phyloP scores from a whole-genome alignment of 2,888 invertebrate genomes.

The Alsophila aescularia region DNA sequence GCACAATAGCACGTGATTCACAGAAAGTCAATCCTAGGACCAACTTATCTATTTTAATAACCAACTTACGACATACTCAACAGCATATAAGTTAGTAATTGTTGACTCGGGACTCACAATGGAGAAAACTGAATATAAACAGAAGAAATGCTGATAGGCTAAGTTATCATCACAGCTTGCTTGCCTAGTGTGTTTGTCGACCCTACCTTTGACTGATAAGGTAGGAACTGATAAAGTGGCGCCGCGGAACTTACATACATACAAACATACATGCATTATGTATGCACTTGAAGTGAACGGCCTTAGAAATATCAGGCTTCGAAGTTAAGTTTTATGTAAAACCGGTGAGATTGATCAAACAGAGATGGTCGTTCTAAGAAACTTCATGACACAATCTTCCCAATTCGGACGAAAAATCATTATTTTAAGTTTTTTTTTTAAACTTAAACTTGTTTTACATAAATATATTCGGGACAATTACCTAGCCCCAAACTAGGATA shows the following conservation, averaged over 20 bases:
- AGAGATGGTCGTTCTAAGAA: too few relatives aligned
- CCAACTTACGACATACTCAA: slow-evolving; percentile 19
- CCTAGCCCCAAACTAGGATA: too few relatives aligned
- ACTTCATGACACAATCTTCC: too few relatives aligned
- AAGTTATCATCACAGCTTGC: slow-evolving; percentile 35
- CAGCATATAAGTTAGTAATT: slow-evolving; percentile 15
- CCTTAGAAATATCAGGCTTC: not conserved
- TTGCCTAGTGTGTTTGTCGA: slow-evolving; percentile 60
- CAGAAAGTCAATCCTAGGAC: slow-evolving; percentile 25
- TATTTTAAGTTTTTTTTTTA: too few relatives aligned
- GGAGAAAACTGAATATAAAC: slow-evolving; percentile 17
- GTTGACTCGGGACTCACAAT: slow-evolving; percentile 15
- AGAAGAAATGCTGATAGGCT: slow-evolving; percentile 35
- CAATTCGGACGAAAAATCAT: too few relatives aligned
- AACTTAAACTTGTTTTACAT: too few relatives aligned
- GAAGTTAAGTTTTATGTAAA: too few relatives aligned
- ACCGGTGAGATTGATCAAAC: too few relatives aligned
- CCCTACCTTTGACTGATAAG: slow-evolving; percentile 79
- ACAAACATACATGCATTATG: slow-evolving; percentile 4
- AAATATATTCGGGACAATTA: too few relatives aligned
- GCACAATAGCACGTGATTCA: slow-evolving; percentile 23
- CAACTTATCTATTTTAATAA: slow-evolving; percentile 32
- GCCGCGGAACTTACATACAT: slow-evolving; percentile 42
- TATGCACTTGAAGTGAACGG: slow-evolving; percentile 8
- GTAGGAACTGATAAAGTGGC: slow-evolving; percentile 38